Percentiles rank a stretch among this genome's conserved stretches.
These are phyloP conservation scores for Philopedon plagiatum DNA, from an alignment of 2,888 invertebrate species.

Conservation along the genomic window DNA sequence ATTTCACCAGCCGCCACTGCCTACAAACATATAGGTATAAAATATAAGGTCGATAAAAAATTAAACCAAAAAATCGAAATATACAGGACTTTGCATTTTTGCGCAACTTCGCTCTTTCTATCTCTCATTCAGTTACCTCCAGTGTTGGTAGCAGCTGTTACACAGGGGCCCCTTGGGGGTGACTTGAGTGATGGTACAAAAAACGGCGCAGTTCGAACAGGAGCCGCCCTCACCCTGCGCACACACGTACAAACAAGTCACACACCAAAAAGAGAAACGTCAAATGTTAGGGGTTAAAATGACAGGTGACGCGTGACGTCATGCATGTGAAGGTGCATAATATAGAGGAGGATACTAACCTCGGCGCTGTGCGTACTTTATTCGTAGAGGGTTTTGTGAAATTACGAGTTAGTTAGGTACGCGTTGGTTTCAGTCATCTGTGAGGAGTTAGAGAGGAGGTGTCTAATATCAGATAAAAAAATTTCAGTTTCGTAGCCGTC, in stretches of 20 bases:
- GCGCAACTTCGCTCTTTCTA: conserved; percentile 5
- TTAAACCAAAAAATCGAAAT: too few relatives aligned
- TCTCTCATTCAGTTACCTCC: conserved; percentile 75
- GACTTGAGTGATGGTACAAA: conserved; percentile 81
- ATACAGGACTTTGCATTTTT: conserved; percentile 41
- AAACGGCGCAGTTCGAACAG: conserved; percentile 78
- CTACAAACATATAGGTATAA: too few relatives aligned
- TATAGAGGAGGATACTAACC: conserved; percentile 16
- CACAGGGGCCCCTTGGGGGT: conserved; percentile 86
- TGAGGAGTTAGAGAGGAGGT: too few relatives aligned
- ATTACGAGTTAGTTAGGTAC: not conserved
- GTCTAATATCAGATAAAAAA: too few relatives aligned
- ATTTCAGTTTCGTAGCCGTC: too few relatives aligned
- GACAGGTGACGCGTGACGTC: not conserved
- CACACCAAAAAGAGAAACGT: conserved; percentile 56
- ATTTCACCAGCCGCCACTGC: too few relatives aligned
- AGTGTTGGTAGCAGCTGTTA: conserved; percentile 88
- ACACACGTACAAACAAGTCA: conserved; percentile 64
- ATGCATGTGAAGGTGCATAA: conserved; percentile 5
- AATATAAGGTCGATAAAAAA: too few relatives aligned
- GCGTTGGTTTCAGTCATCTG: too few relatives aligned
- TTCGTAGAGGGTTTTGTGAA: not conserved
- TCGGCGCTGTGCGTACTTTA: not conserved
- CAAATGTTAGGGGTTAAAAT: not conserved
- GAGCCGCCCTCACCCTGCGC: conserved; percentile 70